These are phyloP conservation scores for Nephotettix cincticeps DNA, from an alignment of 1,140 invertebrate genomes.

Conservation along the genomic window DNA sequence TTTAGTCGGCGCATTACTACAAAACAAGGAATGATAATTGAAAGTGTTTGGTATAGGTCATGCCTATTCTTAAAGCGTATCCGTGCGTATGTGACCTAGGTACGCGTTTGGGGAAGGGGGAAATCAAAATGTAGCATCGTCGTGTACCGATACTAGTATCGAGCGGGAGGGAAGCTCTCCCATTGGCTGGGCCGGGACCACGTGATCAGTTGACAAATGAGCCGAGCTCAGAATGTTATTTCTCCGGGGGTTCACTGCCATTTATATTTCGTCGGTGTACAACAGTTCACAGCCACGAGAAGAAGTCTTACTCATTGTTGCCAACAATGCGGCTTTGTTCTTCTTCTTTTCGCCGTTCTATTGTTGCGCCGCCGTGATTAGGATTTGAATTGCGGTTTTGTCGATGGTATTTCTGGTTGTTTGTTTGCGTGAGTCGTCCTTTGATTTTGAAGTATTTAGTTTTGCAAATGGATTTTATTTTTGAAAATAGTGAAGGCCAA, in stretches of 20 bases:
- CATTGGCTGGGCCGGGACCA: background rate
- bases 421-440: too few relatives aligned
- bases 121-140: background rate
- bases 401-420: too few relatives aligned
- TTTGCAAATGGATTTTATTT: too few relatives aligned
- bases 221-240: slow-evolving; percentile 9
- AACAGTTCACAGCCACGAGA: background rate
- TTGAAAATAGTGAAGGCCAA: too few relatives aligned
- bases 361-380: too few relatives aligned
- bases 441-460: too few relatives aligned
- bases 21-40: too few relatives aligned
- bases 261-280: slow-evolving; percentile 15
- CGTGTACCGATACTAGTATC: background rate
- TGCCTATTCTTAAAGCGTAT: too few relatives aligned
- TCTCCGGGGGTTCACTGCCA: slow-evolving; percentile 13
- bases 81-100: background rate
- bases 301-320: background rate
- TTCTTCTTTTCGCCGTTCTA: too few relatives aligned
- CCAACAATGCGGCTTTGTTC: background rate
- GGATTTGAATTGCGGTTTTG: too few relatives aligned
- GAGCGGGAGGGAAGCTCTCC: background rate
- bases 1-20: too few relatives aligned
- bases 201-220: slow-evolving; percentile 11
- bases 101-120: background rate
- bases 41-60: too few relatives aligned